Evolutionary conservation across 1,140 invertebrate species (phyloP), one percentile per base, ranked within the genome.

Genomic region (Tetranychus cinnabarinus): DNA sequence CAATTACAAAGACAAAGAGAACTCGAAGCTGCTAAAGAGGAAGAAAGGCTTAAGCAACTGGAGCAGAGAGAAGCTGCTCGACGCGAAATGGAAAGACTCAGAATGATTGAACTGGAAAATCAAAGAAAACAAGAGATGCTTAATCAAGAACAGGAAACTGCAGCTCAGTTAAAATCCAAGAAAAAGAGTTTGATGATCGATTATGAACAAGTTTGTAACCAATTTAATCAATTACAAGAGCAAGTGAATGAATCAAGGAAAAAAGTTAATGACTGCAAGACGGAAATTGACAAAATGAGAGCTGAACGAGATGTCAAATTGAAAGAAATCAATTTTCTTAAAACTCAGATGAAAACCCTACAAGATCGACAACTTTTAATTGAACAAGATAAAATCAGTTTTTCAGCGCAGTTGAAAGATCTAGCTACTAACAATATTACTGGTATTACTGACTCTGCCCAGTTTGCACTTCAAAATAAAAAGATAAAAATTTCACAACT

Each of bases 271-370:
- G 83, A 85, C 47, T 85, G 93, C 0, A 97, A 97, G 73, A 80
- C 83, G 2, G 88, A 87, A 34, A 98, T 99, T 64, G 93, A 98
- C 75, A 84, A 85, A 4, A 97, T 98, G 93, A 76, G 92, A 47
- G 67, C 80, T 0, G 87, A 86, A 35, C 76, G 95, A 45, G 95
- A 98, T 71, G 75, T 82, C 1, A 88, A 88, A 65, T 80, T 95
- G 73, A 78, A 82, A 58, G 87, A 92, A 67, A 90, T 96, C 81
- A 81, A 85, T 13, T 79, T 82, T 54, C 75, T 95, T 3, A 93
- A 97, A 70, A 80, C 65, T 35, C 70, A 75, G 64, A 66, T 74
- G 52, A 70, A 75, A 67, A 71, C 72, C 64, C 81, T 89, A 66
- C 91, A 78, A 66, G 71, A 75, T 61, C 80, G 83, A 67, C 76